These are phyloP conservation scores for Drosophila prosaltans DNA, from an alignment of 1,140 invertebrate genomes.

Conservation along the genomic window DNA sequence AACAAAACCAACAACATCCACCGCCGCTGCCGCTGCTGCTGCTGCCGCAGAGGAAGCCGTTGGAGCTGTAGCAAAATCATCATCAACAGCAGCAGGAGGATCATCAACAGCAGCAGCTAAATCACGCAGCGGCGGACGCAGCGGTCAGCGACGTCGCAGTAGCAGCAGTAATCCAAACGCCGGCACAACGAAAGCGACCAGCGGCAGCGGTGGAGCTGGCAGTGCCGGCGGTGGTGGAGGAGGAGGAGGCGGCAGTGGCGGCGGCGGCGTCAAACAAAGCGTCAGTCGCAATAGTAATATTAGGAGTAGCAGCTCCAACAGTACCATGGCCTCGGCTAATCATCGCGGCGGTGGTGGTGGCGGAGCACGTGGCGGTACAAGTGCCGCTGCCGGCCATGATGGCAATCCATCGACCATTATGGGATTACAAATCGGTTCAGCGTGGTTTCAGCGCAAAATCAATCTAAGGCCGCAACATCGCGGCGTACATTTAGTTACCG, in stretches of 20 bases:
- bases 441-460: slow-evolving; percentile 98
- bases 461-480: slow-evolving; percentile 96
- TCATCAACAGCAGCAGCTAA: slow-evolving; percentile 42
- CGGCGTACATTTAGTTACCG: slow-evolving; percentile 96
- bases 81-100: slow-evolving; percentile 29
- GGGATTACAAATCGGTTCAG: slow-evolving; percentile 93
- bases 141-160: slow-evolving; percentile 79
- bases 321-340: slow-evolving; percentile 83
- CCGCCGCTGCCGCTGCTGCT: slow-evolving; percentile 66
- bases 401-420: slow-evolving; percentile 83
- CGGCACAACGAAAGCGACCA: slow-evolving; percentile 78
- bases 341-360: slow-evolving; percentile 84
- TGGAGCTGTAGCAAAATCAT: slow-evolving; percentile 30
- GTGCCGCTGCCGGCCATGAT: slow-evolving; percentile 84
- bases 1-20: slow-evolving; percentile 70
- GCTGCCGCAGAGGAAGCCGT: slow-evolving; percentile 43
- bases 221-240: slow-evolving; percentile 63
- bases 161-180: slow-evolving; percentile 82
- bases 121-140: slow-evolving; percentile 65
- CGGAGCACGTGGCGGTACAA: slow-evolving; percentile 82
- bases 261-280: slow-evolving; percentile 73
- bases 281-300: slow-evolving; percentile 82
- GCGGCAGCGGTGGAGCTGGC: slow-evolving; percentile 80
- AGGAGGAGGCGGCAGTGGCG: slow-evolving; percentile 62
- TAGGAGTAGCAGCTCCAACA: slow-evolving; percentile 82